Evolutionary conservation across 2,888 invertebrate species (phyloP).

Genomic region (Cosmia pyralina): DNA sequence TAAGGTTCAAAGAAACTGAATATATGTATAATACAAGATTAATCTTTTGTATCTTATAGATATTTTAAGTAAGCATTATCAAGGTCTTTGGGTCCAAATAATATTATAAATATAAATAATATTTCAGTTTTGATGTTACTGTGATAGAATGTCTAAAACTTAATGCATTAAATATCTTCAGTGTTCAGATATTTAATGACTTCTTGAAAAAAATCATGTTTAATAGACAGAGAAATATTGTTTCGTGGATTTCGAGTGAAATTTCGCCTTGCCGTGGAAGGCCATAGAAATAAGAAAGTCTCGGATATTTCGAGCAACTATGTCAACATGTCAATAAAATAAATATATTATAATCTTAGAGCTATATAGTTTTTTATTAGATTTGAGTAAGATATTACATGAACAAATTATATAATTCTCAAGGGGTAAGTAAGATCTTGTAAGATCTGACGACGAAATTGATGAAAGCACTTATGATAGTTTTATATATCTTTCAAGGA

Average conservation of each 20-base stretch:
- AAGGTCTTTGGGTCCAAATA: neutral
- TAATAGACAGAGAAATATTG: neutral
- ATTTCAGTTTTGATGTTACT: neutral
- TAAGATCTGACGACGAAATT: slow-evolving; percentile 5
- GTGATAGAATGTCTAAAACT: neutral
- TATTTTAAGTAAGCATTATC: slow-evolving; percentile 7
- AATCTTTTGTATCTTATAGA: slow-evolving; percentile 3
- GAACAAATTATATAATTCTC: slow-evolving; percentile 2
- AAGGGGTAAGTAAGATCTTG: neutral
- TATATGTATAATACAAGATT: slow-evolving; percentile 22
- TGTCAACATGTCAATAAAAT: neutral
- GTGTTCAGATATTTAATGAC: neutral
- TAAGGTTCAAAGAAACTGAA: slow-evolving; percentile 31
- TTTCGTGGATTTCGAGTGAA: neutral
- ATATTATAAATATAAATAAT: no score
- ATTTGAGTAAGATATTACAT: slow-evolving; percentile 17
- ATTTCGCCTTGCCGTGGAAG: neutral
- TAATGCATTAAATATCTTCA: no score
- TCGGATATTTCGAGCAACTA: neutral
- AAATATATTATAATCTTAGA: neutral
- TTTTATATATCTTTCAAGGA: neutral
- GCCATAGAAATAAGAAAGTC: no score
- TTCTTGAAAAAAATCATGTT: neutral
- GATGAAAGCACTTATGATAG: neutral
- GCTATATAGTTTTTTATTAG: neutral